Evolutionary conservation across 2,888 invertebrate genomes (phyloP).

Genomic region (Rotaria magnacalcarata): DNA sequence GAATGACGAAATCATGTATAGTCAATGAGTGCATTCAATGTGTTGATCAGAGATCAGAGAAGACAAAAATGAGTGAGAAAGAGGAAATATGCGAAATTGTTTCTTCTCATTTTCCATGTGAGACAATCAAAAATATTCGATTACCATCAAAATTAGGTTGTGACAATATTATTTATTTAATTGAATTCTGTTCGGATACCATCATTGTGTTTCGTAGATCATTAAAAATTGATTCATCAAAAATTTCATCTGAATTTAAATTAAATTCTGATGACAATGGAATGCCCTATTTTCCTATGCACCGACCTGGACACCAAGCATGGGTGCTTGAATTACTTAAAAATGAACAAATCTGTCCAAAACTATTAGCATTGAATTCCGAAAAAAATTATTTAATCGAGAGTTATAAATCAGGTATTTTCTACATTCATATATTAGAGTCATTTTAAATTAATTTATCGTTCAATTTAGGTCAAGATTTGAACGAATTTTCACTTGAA

Average conservation of each 20-base stretch:
- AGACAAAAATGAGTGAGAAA: not conserved
- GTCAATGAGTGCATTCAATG: no score
- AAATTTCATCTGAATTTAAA: not conserved
- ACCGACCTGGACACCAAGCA: not conserved
- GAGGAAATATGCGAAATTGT: not conserved
- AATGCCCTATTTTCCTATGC: not conserved
- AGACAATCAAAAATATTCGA: not conserved
- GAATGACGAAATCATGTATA: no score
- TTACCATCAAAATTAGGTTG: not conserved
- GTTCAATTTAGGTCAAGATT: not conserved
- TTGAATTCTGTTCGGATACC: not conserved
- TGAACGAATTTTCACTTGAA: not conserved
- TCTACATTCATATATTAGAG: not conserved
- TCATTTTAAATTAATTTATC: not conserved
- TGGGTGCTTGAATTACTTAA: not conserved
- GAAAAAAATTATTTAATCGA: not conserved
- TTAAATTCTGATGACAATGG: not conserved
- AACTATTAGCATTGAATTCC: not conserved
- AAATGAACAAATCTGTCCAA: not conserved
- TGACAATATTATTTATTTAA: not conserved
- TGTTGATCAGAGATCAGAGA: not conserved
- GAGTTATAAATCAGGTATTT: not conserved
- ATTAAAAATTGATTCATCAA: not conserved
- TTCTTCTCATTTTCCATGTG: not conserved
- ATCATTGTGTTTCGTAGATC: not conserved